A percentile compares a stretch with the other conserved stretches of the same genome.
phyloP scores from a whole-genome alignment of 2,113 vertebrate species.

The Phaethornis superciliosus region DNA sequence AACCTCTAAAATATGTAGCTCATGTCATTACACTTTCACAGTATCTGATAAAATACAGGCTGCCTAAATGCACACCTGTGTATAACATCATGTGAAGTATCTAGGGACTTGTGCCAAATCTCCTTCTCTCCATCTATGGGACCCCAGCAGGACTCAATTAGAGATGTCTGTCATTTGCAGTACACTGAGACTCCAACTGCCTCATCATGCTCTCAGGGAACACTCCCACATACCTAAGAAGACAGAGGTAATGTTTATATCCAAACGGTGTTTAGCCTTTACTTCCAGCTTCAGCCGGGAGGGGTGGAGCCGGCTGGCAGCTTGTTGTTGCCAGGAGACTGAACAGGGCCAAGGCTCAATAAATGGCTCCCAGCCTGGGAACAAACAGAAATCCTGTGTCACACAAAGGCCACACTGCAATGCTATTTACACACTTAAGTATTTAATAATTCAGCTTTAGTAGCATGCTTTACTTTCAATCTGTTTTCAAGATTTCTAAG shows the following conservation, averaged over 20 bases:
- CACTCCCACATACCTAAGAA: conserved; percentile 81
- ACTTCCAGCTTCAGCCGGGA: conserved; percentile 87
- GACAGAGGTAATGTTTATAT: conserved; percentile 93
- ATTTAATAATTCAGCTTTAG: not conserved
- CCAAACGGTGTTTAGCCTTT: conserved; percentile 88
- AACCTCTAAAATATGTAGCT: not conserved
- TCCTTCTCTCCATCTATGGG: not conserved
- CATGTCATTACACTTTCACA: not conserved
- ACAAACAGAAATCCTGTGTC: conserved; percentile 23
- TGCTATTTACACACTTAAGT: not conserved
- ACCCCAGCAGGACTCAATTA: not conserved
- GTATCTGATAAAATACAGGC: not conserved
- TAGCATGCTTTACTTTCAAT: not conserved
- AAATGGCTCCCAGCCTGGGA: conserved; percentile 94
- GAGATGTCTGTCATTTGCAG: not conserved
- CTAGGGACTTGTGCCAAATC: not conserved
- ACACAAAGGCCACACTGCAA: not conserved
- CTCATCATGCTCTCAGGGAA: not conserved
- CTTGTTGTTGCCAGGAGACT: conserved; percentile 91
- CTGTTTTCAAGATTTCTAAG: not conserved
- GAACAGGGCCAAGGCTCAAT: conserved; percentile 93
- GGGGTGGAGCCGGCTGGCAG: conserved; percentile 90
- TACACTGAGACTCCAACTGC: not conserved
- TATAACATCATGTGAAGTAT: rapidly evolving
- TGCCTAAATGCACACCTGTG: not conserved